Percentiles rank a stretch among this genome's conserved stretches.
These are phyloP conservation scores for Lytechinus variegatus DNA, from an alignment of 35 echinoderm and acorn worm genomes.

Conservation along the genomic window DNA sequence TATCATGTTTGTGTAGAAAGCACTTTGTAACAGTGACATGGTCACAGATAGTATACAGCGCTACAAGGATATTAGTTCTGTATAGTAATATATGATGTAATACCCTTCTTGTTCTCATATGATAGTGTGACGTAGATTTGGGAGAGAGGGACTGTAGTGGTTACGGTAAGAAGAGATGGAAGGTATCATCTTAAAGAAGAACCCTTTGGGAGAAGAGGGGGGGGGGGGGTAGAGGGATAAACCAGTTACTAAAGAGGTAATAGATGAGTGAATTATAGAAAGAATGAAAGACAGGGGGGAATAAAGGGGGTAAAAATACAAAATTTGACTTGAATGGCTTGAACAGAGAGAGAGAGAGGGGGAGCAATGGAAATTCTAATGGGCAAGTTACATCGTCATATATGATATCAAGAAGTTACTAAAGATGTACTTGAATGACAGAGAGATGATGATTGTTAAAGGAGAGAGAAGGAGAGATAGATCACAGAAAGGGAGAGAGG, in stretches of 20 bases:
- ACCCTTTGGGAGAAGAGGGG: neutral
- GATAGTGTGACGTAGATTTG: neutral
- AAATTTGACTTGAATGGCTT: too few species aligned
- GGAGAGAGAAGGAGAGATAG: neutral
- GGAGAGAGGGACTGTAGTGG: neutral
- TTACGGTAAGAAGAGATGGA: neutral
- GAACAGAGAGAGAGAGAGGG: too few species aligned
- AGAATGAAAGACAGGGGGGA: too few species aligned
- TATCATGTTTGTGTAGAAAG: neutral
- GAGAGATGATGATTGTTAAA: neutral
- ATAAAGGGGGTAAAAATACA: too few species aligned
- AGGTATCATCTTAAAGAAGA: neutral
- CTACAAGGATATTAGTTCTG: neutral
- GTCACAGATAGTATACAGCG: neutral
- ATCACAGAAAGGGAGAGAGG: neutral
- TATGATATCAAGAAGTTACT: too few species aligned
- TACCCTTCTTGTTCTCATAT: neutral
- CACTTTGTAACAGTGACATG: neutral
- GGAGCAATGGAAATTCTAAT: too few species aligned
- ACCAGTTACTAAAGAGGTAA: too few species aligned
- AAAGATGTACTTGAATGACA: neutral
- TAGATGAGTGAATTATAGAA: too few species aligned
- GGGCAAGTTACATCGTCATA: too few species aligned
- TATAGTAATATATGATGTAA: neutral
- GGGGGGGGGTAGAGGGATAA: neutral